Base-by-base conservation (phyloP, 2,888 invertebrate genomes). In the Therioaphis trifolii region DNA sequence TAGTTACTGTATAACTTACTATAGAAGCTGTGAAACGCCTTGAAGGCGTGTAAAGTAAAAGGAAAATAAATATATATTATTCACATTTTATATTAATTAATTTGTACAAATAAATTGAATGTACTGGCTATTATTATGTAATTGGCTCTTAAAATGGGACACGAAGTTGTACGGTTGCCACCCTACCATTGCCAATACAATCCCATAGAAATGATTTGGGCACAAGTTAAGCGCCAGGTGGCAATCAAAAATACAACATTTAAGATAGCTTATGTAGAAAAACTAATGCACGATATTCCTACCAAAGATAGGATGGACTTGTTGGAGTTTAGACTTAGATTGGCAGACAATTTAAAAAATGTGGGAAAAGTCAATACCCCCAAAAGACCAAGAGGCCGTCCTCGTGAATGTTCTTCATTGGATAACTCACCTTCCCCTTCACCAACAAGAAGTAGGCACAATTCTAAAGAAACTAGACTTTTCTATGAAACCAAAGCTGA, bases 291-390 rank as follows among this genome's bases (percentile, higher is more conserved):
- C 85, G n/a, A 52, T 18, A 46, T 84, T 40, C 58, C 71, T 40
- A 29, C 52, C 24, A 85, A 85, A 61, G 52, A 84, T 4, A 58
- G 58, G 12, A 52, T 85, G 78, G 84, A 85, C 55, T 61, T 84
- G 18, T 61, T 79, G 24, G 24, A 66, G 40, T 66, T 66, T 40
- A n/a, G 66, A 2, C 12, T 66, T n/a, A n/a, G 66, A 35, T 35
- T 66, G n/a, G 66, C 35, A 2, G 66, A 66, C 11, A 66, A 35
- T 12, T 35, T 66, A 66, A 40, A 35, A 66, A 66, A 66, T 35
- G 35, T 66, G 40, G 66, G 66, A n/a, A 66, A 66, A 35, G 7
- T 66, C 3, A 11, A 35, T 11, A 66, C 35, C 4, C 66, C 35
- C n/a, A 66, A 35, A 66, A 66, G n/a, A n/a, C n/a, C 0, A n/a